Percentiles rank a stretch among this genome's conserved stretches.
These are phyloP conservation scores for Amiota mariae DNA, from an alignment of 2,888 invertebrate species.

Conservation along the genomic window DNA sequence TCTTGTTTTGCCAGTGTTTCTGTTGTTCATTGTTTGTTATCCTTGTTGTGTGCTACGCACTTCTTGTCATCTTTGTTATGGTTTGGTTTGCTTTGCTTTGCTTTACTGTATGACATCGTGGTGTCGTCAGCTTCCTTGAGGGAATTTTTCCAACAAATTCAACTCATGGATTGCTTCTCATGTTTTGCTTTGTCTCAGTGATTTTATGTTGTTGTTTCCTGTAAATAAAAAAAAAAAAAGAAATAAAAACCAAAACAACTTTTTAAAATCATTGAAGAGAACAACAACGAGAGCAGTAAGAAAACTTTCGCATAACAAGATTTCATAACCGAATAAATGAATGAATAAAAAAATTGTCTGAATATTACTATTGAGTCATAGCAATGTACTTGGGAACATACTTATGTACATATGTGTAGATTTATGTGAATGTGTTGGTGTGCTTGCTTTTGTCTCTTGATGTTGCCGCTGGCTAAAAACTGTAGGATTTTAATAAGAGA, in stretches of 20 bases:
- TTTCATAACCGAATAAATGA: slow-evolving; percentile 16
- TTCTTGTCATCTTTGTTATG: not conserved
- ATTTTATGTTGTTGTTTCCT: no score
- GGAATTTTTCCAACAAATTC: slow-evolving; percentile 42
- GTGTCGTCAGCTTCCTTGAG: slow-evolving; percentile 49
- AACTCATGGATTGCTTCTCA: no score
- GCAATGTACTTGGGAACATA: not conserved
- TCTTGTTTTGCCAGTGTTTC: slow-evolving; percentile 21
- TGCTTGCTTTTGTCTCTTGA: slow-evolving; percentile 5
- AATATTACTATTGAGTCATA: not conserved
- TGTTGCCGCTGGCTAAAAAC: slow-evolving; percentile 1
- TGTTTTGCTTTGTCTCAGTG: no score
- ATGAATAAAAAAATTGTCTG: not conserved
- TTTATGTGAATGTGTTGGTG: not conserved
- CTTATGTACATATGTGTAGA: not conserved
- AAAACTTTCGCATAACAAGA: not conserved
- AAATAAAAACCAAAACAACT: not conserved
- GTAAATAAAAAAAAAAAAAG: not conserved
- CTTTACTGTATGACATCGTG: not conserved
- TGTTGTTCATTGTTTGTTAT: slow-evolving; percentile 9
- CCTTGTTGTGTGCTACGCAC: slow-evolving; percentile 8
- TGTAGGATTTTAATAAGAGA: slow-evolving; percentile 8
- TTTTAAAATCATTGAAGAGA: not conserved
- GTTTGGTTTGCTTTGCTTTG: not conserved
- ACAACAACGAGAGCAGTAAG: not conserved